phyloP scores from a whole-genome alignment of 2,113 vertebrate genomes.

The Rattus rattus region DNA sequence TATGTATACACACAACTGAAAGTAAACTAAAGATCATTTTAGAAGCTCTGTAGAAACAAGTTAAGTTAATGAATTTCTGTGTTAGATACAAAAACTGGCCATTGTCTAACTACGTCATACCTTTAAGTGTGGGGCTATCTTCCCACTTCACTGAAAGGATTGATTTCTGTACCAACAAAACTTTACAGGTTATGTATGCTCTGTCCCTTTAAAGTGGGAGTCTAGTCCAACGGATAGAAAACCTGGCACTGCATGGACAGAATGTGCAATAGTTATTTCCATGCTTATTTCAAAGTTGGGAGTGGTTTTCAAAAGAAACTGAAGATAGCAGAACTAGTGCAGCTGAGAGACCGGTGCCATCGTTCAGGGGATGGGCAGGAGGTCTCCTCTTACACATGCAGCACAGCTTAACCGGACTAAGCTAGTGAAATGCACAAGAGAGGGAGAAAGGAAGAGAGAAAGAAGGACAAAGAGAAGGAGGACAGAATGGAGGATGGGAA shows the following conservation, averaged over 20 bases:
- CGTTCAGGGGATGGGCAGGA: not conserved
- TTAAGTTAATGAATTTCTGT: not conserved
- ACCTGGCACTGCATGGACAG: not conserved
- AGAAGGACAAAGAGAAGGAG: not conserved
- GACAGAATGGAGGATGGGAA: rapidly evolving
- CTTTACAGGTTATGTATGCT: not conserved
- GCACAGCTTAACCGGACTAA: not conserved
- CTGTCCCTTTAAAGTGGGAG: not conserved
- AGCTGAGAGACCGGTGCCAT: not conserved
- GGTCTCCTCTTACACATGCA: not conserved
- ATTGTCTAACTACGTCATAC: not conserved
- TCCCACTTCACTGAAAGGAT: not conserved
- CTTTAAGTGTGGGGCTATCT: not conserved
- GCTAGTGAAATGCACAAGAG: not conserved
- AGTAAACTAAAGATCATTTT: not conserved
- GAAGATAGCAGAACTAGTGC: not conserved
- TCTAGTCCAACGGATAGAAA: not conserved
- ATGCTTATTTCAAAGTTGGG: not conserved
- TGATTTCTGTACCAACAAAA: not conserved
- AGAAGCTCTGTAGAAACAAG: not conserved
- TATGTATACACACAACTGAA: not conserved
- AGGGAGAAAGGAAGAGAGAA: not conserved
- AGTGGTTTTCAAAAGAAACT: not conserved
- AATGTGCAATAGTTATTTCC: not conserved
- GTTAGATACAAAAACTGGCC: slow-evolving; percentile 23